phyloP scores from a whole-genome alignment of 2,888 invertebrate species.

The Agelastica alni region DNA sequence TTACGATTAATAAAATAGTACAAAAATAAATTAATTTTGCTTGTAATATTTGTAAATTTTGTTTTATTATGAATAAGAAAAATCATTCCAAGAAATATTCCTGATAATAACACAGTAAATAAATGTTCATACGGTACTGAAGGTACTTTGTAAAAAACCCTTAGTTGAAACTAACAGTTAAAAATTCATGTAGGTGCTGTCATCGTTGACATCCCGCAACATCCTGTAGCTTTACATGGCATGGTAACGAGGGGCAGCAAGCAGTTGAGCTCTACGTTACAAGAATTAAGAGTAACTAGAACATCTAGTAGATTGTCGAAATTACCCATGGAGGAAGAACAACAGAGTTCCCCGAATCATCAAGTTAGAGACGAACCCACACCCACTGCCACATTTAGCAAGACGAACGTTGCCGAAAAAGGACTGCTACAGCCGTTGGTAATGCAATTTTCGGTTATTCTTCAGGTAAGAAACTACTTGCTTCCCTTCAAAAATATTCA shows the following conservation, averaged over 20 bases:
- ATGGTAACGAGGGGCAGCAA: constrained; percentile 96
- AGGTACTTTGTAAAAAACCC: no score
- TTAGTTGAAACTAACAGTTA: no score
- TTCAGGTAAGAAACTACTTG: constrained; percentile 62
- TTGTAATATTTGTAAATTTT: no score
- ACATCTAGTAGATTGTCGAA: constrained; percentile 77
- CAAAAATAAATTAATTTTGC: no score
- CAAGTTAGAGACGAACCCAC: constrained; percentile 45
- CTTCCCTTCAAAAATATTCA: no score
- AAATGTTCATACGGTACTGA: no score
- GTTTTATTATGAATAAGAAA: no score
- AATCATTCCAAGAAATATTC: no score
- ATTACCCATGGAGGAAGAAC: constrained; percentile 52
- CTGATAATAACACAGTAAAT: no score
- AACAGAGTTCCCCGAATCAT: constrained; percentile 49
- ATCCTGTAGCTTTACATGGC: constrained; percentile 96
- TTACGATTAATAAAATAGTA: no score
- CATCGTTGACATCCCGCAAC: constrained; percentile 95
- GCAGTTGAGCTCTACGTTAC: constrained; percentile 89
- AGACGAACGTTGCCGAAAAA: constrained; percentile 54
- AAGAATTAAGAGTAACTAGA: constrained; percentile 83
- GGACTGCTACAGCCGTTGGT: constrained; percentile 79
- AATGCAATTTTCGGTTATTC: constrained; percentile 83
- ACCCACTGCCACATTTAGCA: constrained; percentile 41
- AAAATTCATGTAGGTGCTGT: constrained; percentile 66